Evolutionary conservation across 1,140 invertebrate genomes (phyloP).

Genomic region (Lepeophtheirus salmonis): DNA sequence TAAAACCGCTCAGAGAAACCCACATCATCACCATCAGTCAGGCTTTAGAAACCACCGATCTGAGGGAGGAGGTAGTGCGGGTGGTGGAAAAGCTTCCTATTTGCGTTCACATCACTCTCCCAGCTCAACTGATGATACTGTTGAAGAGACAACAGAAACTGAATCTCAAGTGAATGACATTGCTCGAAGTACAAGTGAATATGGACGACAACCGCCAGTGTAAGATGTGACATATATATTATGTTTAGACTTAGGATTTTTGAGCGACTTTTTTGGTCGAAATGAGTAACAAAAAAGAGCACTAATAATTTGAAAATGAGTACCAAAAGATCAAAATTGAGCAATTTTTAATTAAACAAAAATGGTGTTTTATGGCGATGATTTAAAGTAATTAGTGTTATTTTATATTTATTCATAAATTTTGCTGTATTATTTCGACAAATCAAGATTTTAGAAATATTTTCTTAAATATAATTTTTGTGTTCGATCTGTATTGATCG

Average conservation of each 20-base stretch:
- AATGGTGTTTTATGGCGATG: not conserved
- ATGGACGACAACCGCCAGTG: constrained; percentile 1
- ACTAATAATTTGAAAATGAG: not conserved
- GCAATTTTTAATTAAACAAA: no score
- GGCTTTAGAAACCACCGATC: not conserved
- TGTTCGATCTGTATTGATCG: no score
- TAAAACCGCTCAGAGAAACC: no score
- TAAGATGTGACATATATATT: no score
- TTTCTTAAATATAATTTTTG: no score
- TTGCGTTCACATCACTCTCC: not conserved
- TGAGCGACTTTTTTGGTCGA: no score
- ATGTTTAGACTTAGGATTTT: no score
- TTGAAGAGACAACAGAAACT: constrained; percentile 14
- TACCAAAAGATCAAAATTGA: no score
- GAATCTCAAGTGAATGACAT: constrained; percentile 3
- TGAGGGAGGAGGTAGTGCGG: not conserved
- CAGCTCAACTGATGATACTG: constrained; percentile 12
- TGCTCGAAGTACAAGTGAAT: not conserved
- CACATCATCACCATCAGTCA: not conserved
- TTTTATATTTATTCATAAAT: no score
- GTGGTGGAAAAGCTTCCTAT: not conserved
- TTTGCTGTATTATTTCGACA: no score
- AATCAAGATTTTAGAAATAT: no score
- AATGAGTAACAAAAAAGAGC: not conserved
- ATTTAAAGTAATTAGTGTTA: no score